Conservation (phyloP, 1,140 invertebrate species). For the Bursaphelenchus mucronatus region DNA sequence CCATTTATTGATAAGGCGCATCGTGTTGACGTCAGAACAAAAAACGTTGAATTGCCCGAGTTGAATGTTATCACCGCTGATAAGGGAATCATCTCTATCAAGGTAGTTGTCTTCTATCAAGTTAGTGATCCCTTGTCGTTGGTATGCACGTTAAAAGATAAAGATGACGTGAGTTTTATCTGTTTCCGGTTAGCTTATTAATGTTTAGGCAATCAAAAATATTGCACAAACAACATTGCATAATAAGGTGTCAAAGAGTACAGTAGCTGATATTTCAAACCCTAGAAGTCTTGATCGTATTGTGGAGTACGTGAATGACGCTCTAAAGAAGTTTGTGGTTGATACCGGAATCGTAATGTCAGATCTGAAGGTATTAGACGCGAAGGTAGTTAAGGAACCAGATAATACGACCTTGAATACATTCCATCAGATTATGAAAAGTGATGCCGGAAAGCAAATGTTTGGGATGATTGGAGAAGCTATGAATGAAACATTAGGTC, state of each 20-base stretch:
- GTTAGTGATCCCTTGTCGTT: conserved; percentile 36
- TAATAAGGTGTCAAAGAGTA: conserved; percentile 31
- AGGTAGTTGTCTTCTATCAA: conserved; percentile 35
- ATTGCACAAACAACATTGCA: conserved; percentile 39
- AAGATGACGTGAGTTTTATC: conserved; percentile 25
- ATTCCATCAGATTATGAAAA: conserved; percentile 38
- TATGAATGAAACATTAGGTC: too few species aligned
- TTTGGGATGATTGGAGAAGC: conserved; percentile 5
- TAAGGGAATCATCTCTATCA: conserved; percentile 2
- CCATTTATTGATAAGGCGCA: conserved; percentile 42
- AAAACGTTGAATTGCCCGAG: conserved; percentile 25
- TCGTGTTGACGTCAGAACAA: conserved; percentile 35
- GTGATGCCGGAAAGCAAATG: conserved; percentile 38
- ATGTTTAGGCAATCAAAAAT: conserved; percentile 34
- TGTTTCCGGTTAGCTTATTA: conserved; percentile 27
- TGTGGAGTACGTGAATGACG: conserved; percentile 16
- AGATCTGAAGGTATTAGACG: conserved; percentile 25
- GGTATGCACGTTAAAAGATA: conserved; percentile 31
- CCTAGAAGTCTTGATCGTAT: conserved; percentile 23
- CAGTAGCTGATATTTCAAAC: conserved; percentile 35
- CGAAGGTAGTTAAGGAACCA: conserved; percentile 38
- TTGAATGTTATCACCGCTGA: conserved; percentile 1
- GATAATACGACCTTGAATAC: conserved; percentile 40
- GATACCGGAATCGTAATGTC: conserved; percentile 30
- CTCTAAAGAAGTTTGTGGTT: conserved; percentile 38